Evolutionary conservation across 2,888 invertebrate species (phyloP).

Genomic region (Phragmatobia fuliginosa): DNA sequence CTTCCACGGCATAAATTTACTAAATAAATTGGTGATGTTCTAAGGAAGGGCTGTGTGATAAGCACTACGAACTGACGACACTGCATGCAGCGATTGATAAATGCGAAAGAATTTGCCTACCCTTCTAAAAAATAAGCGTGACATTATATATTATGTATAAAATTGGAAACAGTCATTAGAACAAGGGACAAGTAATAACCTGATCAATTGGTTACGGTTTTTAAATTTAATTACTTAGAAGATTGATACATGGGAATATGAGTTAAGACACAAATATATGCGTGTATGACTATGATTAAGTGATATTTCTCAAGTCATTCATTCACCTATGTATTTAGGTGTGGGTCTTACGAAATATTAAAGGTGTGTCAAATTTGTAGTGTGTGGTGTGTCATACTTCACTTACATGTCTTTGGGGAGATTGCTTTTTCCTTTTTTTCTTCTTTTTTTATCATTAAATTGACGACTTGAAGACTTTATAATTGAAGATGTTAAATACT

Average conservation of each 20-base stretch:
- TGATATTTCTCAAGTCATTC: conserved; percentile 57
- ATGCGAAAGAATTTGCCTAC: no score
- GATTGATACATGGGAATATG: background rate
- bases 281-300: conserved; percentile 32
- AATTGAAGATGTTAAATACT: no score
- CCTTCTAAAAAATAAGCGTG: no score
- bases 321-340: conserved; percentile 62
- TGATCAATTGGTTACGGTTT: background rate
- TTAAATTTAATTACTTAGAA: background rate
- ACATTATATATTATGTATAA: no score
- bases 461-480: no score
- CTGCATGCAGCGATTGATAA: no score
- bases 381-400: conserved; percentile 6
- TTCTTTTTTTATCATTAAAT: no score
- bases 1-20: no score
- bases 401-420: conserved; percentile 8
- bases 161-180: background rate
- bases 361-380: conserved; percentile 28
- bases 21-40: no score
- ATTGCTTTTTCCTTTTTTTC: no score
- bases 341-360: conserved; percentile 55
- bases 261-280: conserved; percentile 24
- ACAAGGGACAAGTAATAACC: background rate
- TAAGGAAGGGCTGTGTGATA: no score
- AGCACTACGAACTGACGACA: no score